Evolutionary conservation across 2,113 vertebrate species (phyloP), one percentile per base, ranked within the genome.

Genomic region (Proterorhinus semilunaris): DNA sequence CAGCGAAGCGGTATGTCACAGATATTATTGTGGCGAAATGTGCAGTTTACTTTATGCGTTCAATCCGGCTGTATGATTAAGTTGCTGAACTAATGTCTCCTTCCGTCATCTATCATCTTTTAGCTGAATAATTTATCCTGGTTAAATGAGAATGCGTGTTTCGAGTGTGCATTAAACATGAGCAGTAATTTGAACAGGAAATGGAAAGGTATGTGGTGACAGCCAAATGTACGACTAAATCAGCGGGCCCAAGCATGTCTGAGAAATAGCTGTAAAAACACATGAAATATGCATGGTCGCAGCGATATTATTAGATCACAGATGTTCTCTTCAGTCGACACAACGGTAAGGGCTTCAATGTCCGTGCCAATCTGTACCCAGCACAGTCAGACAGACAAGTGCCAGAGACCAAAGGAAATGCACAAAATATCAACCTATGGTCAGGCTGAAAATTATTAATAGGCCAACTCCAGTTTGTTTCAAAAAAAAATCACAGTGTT

Each of bases 181-280:
- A 87, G 71, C 69, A 65, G 80, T 90, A 89, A 90, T 90, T 89
- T 81, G 71, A 82, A 82, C 83, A 90, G 89, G 89, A 91, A 91
- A 91, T 91, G 80, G 55, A 76, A 86, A 87, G 82, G 84, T 84
- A 77, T 82, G 84, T 78, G 47, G 81, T 85, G 86, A 89, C 88
- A 86, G 80, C 76, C 73, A 83, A 88, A 91, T 88, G 77, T 86
- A 88, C 49, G 80, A 85, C 81, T 79, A 87, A 87, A 85, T 89
- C 83, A 88, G 82, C 86, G 84, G 71, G 86, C 74, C 83, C 36
- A 88, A 79, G 82, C 82, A 83, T 86, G 74, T 73, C 83, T 91
- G 85, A 89, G 72, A 83, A 90, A 90, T 89, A 76, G 86, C 79
- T 82, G 79, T 82, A 81, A 91, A 92, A 90, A 89, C 89, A 91